These are phyloP conservation scores for Microplitis mediator DNA, from an alignment of 1,140 invertebrate species.

Conservation along the genomic window DNA sequence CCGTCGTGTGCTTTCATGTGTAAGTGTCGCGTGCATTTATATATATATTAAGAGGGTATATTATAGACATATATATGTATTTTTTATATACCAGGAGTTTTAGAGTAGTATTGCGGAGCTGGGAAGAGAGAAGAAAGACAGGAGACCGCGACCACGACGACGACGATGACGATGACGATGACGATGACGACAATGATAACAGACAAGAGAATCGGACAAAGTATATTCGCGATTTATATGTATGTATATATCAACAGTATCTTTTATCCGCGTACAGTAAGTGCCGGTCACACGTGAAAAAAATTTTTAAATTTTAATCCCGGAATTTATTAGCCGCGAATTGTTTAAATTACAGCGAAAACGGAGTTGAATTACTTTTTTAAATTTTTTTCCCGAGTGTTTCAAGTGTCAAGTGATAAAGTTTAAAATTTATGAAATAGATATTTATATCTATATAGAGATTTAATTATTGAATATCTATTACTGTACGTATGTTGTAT, in stretches of 20 bases:
- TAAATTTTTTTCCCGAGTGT: neutral
- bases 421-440: no score
- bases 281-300: conserved; percentile 22
- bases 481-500: no score
- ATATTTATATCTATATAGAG: no score
- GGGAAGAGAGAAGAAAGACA: neutral
- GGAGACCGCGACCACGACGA: neutral
- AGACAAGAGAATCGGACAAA: neutral
- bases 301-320: neutral
- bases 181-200: neutral
- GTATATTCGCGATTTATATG: neutral
- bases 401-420: no score
- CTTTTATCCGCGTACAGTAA: neutral
- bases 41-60: no score
- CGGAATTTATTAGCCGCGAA: no score
- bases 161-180: neutral
- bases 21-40: no score
- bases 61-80: no score
- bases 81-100: no score
- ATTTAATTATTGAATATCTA: no score
- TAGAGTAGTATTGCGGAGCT: conserved; percentile 10
- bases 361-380: neutral
- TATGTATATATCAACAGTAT: neutral
- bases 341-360: neutral
- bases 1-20: neutral